phyloP scores from a whole-genome alignment of 2,113 vertebrate genomes.

The Anser cygnoides region DNA sequence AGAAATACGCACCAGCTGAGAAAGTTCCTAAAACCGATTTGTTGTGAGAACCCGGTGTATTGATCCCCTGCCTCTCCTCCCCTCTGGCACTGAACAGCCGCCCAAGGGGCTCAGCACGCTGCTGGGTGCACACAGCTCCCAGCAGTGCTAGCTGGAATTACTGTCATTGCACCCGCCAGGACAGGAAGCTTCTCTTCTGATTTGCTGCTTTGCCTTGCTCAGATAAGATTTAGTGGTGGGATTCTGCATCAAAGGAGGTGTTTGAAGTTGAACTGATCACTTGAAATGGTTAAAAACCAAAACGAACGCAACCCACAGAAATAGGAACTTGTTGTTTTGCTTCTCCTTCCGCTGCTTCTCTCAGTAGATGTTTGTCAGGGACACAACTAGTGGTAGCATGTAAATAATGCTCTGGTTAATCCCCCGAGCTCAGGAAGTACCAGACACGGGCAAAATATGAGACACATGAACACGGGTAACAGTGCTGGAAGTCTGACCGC shows the following conservation, averaged over 20 bases:
- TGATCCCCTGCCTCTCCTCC: background rate
- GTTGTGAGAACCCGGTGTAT: background rate
- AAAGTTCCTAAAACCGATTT: background rate
- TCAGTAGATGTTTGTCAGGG: background rate
- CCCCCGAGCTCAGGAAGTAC: background rate
- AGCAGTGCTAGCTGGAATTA: background rate
- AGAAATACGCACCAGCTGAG: background rate
- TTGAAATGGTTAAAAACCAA: background rate
- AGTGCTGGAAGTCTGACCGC: background rate
- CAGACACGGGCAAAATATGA: background rate
- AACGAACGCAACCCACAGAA: background rate
- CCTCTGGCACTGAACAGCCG: background rate
- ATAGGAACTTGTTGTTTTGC: background rate
- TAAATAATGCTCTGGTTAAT: background rate
- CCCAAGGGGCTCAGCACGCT: accelerated
- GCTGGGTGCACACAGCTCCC: accelerated
- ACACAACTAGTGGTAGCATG: background rate
- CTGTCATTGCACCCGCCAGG: background rate
- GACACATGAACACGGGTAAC: background rate
- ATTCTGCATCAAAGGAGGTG: background rate
- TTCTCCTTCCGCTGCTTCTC: background rate
- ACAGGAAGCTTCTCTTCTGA: background rate
- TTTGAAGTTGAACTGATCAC: background rate
- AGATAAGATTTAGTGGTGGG: background rate
- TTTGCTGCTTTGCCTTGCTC: background rate